Evolutionary conservation across 2,888 invertebrate genomes (phyloP).

Genomic region (Sisyra nigra): DNA sequence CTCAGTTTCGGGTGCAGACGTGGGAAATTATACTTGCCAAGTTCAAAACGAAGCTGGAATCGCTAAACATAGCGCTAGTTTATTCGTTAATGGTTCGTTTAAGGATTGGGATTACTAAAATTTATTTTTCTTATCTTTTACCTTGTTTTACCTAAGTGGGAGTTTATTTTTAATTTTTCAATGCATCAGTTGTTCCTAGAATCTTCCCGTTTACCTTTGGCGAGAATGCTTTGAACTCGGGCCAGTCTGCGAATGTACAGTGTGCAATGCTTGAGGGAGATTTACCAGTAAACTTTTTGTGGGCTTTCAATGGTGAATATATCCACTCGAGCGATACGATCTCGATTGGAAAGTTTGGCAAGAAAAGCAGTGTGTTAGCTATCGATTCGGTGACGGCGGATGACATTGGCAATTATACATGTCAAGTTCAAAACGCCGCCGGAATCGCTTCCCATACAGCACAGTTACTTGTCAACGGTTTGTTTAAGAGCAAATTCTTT

Average conservation of each 20-base stretch:
- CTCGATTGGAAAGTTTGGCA: constrained; percentile 36
- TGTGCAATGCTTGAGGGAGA: constrained; percentile 66
- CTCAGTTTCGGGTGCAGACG: constrained; percentile 48
- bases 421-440: constrained; percentile 41
- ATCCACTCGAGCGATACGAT: constrained; percentile 35
- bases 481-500: too few relatives aligned
- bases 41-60: constrained; percentile 57
- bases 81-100: constrained; percentile 56
- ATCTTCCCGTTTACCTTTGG: constrained; percentile 64
- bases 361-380: constrained; percentile 43
- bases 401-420: constrained; percentile 46
- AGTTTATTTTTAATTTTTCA: constrained; percentile 9
- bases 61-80: constrained; percentile 44
- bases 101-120: constrained; percentile 2
- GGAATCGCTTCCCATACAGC: constrained; percentile 38
- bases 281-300: constrained; percentile 54
- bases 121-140: constrained; percentile 18
- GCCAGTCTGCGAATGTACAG: constrained; percentile 18
- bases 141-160: not conserved
- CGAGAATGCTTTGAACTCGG: constrained; percentile 38
- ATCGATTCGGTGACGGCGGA: constrained; percentile 43
- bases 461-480: constrained; percentile 41
- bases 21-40: constrained; percentile 60
- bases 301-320: constrained; percentile 39
- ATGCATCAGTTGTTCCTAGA: constrained; percentile 51